Base-by-base conservation (phyloP, 2,888 invertebrate species). In the Morpho achilles region DNA sequence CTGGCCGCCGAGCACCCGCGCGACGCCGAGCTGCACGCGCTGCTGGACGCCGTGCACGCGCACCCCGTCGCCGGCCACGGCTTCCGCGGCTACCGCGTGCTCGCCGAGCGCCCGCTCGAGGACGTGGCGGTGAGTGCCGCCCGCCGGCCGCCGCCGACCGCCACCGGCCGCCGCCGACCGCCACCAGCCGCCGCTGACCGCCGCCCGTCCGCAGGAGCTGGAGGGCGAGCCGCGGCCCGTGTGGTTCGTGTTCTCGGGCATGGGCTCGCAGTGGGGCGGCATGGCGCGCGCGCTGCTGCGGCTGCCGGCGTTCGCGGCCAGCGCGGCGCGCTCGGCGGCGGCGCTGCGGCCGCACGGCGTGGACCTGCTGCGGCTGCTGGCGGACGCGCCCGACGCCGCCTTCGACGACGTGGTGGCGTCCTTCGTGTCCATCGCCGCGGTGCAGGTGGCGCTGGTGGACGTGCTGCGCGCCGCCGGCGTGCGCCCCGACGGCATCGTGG, bases 261-360 rank as follows among this genome's bases (percentile, higher is more conserved):
- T 99, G 99, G 99, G 99, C 9, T 95, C 97, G 47, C 99, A 99
- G 87, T 99, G 99, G 99, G 93, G 96, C 51, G 97, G 97, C 72
- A 99, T 99, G 99, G 98, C 95, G 9, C 94, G 94, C 75, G 93
- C 95, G 60, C 92, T 99, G 67, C 94, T 99, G 94, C 86, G 92
- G 63, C 90, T 99, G 64, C 96, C 97, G 56, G 87, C 91, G 1
- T 99, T 99, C 89, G 94, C 94, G 64, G 92, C 93, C 56, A 95
- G 96, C 59, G 93, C 99, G 67, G 90, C 92, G 67, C 93, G 93
- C 63, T 95, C 95, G 66, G 95, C 96, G 7, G 94, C 94, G 51
- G 94, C 94, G 9, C 90, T 99, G 44, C 92, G 94, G 66, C 94
- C 95, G 39, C 94, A 95, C 79, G 96, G 95, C 40, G 74, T 99